Evolutionary conservation across 2,888 invertebrate species (phyloP).

Genomic region (Exephanes ischioxanthus): DNA sequence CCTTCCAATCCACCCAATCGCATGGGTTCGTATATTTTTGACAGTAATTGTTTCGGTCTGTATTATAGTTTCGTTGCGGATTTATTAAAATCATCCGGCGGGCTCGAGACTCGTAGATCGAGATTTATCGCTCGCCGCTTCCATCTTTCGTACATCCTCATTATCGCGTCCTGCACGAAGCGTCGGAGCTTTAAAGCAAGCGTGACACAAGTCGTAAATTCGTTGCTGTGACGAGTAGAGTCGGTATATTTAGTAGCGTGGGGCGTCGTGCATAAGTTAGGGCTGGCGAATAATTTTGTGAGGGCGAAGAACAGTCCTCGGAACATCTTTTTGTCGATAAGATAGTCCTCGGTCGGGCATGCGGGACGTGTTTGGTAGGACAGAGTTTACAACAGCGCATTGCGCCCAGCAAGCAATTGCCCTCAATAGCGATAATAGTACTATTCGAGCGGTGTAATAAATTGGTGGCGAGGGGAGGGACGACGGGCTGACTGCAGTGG

Average conservation of each 20-base stretch:
- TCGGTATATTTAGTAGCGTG: neutral
- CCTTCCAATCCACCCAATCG: neutral
- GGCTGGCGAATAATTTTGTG: neutral
- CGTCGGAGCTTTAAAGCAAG: neutral
- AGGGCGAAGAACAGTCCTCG: neutral
- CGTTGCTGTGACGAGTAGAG: neutral
- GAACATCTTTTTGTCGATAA: neutral
- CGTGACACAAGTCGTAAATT: neutral
- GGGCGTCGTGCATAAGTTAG: neutral
- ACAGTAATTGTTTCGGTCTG: neutral
- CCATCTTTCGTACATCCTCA: neutral
- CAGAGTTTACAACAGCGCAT: constrained; percentile 2
- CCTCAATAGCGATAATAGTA: constrained; percentile 7
- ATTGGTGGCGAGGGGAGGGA: neutral
- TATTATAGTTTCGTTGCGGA: neutral
- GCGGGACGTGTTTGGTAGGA: neutral
- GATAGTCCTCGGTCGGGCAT: neutral
- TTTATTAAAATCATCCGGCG: neutral
- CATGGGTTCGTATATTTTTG: constrained; percentile 16
- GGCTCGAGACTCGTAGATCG: neutral
- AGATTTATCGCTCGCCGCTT: neutral
- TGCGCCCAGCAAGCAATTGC: constrained; percentile 5
- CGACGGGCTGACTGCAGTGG: neutral
- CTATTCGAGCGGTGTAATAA: neutral
- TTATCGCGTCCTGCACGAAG: neutral